Evolutionary conservation across 2,888 invertebrate species (phyloP).

Genomic region (Hydriomena furcata): DNA sequence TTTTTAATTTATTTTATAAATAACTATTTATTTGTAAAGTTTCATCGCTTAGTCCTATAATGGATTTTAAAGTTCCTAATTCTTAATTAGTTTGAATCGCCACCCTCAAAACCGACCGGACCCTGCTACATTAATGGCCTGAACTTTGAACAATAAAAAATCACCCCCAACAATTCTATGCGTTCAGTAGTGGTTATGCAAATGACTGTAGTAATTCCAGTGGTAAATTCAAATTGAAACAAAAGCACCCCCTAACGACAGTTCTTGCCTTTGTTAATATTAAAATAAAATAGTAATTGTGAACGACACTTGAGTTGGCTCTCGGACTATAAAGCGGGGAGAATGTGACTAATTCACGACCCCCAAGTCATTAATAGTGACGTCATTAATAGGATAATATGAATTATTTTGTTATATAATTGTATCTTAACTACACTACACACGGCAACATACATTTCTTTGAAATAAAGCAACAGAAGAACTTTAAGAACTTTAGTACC

Average conservation of each 20-base stretch:
- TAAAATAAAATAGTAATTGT: constrained; percentile 72
- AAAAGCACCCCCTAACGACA: constrained; percentile 65
- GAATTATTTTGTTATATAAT: too few species aligned
- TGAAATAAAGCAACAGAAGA: too few species aligned
- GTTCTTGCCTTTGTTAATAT: constrained; percentile 71
- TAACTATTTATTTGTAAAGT: too few species aligned
- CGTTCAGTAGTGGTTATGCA: constrained; percentile 56
- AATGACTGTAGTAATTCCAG: constrained; percentile 67
- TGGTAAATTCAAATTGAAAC: constrained; percentile 72
- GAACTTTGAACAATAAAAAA: constrained; percentile 47
- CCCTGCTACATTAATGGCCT: constrained; percentile 15
- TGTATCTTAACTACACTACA: too few species aligned
- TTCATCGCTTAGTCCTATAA: too few species aligned
- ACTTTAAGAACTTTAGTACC: too few species aligned
- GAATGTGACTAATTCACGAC: constrained; percentile 54
- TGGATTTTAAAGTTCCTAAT: too few species aligned
- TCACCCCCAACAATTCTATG: constrained; percentile 47
- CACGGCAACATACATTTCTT: too few species aligned
- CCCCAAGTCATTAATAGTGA: constrained; percentile 41
- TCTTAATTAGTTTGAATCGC: too few species aligned
- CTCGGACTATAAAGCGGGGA: constrained; percentile 50
- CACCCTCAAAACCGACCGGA: background rate
- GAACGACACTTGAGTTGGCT: constrained; percentile 68
- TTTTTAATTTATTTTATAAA: too few species aligned
- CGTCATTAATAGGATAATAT: constrained; percentile 22